These are phyloP conservation scores for Oscheius sp. DNA, from an alignment of 2,888 invertebrate species.

Conservation along the genomic window DNA sequence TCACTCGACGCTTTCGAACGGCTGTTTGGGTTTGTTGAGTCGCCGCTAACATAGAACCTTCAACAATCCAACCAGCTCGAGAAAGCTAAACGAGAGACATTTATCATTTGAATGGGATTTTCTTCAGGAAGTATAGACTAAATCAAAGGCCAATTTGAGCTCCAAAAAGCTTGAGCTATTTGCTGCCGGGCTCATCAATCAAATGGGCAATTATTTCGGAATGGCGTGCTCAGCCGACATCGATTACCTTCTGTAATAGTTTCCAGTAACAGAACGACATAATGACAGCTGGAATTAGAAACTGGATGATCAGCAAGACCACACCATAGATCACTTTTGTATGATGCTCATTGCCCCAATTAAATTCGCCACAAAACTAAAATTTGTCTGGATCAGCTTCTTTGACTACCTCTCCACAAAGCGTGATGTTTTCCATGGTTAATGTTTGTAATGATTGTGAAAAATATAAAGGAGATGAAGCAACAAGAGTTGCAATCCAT, in stretches of 20 bases:
- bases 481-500: slow-evolving; percentile 60
- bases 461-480: too few species aligned
- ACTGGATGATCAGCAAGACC: slow-evolving; percentile 60
- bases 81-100: not conserved
- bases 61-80: slow-evolving; percentile 65
- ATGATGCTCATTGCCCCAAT: slow-evolving; percentile 51
- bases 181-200: not conserved
- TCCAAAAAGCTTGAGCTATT: not conserved
- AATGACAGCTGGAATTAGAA: slow-evolving; percentile 62
- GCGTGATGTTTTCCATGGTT: slow-evolving; percentile 53
- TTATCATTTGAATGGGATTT: too few species aligned
- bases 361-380: slow-evolving; percentile 68
- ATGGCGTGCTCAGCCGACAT: too few species aligned
- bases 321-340: slow-evolving; percentile 50
- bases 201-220: not conserved
- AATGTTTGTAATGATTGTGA: slow-evolving; percentile 59
- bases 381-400: too few species aligned
- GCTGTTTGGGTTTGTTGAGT: slow-evolving; percentile 63
- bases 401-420: slow-evolving; percentile 64
- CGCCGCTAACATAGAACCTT: slow-evolving; percentile 67
- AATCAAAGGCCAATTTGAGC: too few species aligned
- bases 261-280: slow-evolving; percentile 69
- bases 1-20: slow-evolving; percentile 60
- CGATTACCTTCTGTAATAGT: slow-evolving; percentile 68
- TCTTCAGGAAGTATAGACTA: too few species aligned